A percentile compares a stretch with the other conserved stretches of the same genome.
phyloP scores from a whole-genome alignment of 92 coral and sea anemone genomes.

The Epizoanthus rinbou region DNA sequence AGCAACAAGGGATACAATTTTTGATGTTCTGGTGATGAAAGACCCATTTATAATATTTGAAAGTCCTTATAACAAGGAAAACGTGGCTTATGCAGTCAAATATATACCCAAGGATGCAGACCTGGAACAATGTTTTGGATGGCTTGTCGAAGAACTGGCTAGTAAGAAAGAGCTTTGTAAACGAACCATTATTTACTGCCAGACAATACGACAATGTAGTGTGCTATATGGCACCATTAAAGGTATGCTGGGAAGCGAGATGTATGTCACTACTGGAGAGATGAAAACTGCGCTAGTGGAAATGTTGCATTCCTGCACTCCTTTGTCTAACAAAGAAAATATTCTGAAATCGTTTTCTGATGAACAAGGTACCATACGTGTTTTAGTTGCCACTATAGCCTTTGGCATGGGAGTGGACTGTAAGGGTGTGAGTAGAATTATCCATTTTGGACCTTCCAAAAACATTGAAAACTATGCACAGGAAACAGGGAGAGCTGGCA shows the following conservation, averaged over 20 bases:
- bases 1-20: conserved; percentile 57
- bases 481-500: conserved; percentile 68
- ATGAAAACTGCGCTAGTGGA: conserved; percentile 50
- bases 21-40: conserved; percentile 48
- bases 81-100: conserved; percentile 60
- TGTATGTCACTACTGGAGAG: conserved; percentile 26
- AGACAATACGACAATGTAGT: conserved; percentile 66
- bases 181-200: conserved; percentile 72
- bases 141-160: conserved; percentile 61
- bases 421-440: conserved; percentile 56
- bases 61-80: no score
- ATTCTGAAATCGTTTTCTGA: conserved; percentile 3
- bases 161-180: conserved; percentile 26
- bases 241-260: conserved; percentile 62
- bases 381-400: conserved; percentile 63
- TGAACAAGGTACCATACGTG: conserved; percentile 27
- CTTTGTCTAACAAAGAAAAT: conserved; percentile 48
- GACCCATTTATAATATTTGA: conserved; percentile 36
- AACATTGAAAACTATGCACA: conserved; percentile 64
- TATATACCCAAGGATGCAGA: conserved; percentile 57
- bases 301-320: conserved; percentile 68
- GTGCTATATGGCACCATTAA: conserved; percentile 55
- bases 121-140: conserved; percentile 56
- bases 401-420: conserved; percentile 71
- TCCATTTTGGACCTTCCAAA: conserved; percentile 71